phyloP scores from a whole-genome alignment of 2,888 invertebrate genomes.

The Hypena proboscidalis region DNA sequence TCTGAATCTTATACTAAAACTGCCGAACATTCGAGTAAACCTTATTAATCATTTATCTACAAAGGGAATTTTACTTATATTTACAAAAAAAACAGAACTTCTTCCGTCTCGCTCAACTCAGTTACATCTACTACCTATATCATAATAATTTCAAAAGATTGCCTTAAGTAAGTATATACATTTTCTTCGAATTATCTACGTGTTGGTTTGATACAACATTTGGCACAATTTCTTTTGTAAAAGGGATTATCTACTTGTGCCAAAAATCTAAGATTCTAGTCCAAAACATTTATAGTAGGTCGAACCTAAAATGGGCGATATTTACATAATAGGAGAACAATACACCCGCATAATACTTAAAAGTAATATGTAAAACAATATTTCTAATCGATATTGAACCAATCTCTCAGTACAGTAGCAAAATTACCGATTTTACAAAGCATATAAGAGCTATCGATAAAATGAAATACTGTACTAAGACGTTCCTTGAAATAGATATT shows the following conservation, averaged over 20 bases:
- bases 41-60: constrained; percentile 62
- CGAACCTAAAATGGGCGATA: constrained; percentile 35
- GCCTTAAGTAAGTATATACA: constrained; percentile 58
- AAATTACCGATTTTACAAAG: constrained; percentile 3
- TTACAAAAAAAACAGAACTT: constrained; percentile 50
- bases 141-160: constrained; percentile 41
- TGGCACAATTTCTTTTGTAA: constrained; percentile 54
- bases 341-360: constrained; percentile 45
- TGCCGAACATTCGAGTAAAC: constrained; percentile 37
- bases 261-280: constrained; percentile 45
- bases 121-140: constrained; percentile 19
- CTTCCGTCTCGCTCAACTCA: constrained; percentile 12
- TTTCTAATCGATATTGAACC: constrained; percentile 16
- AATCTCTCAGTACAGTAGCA: constrained; percentile 20
- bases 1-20: constrained; percentile 54
- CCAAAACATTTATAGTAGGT: constrained; percentile 35
- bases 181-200: constrained; percentile 65
- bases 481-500: not conserved
- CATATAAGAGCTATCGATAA: constrained; percentile 1
- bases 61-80: constrained; percentile 63
- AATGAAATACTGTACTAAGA: constrained; percentile 19
- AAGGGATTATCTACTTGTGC: constrained; percentile 41
- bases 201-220: constrained; percentile 57
- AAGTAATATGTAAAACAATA: constrained; percentile 22
- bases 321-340: constrained; percentile 42